phyloP scores from a whole-genome alignment of 2,113 vertebrate species.

The Shinisaurus crocodilurus region DNA sequence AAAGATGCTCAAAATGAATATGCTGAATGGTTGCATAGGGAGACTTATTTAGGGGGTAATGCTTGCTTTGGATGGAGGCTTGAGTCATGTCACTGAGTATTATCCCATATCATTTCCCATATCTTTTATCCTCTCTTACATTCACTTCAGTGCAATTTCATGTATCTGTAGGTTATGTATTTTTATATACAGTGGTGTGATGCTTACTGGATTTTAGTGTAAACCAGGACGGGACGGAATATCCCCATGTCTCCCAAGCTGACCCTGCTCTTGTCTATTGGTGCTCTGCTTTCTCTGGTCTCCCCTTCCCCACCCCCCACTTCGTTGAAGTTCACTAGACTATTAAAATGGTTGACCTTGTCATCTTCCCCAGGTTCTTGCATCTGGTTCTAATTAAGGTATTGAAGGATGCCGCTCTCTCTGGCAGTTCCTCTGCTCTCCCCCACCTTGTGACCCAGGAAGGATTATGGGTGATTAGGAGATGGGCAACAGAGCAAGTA shows the following conservation, averaged over 20 bases:
- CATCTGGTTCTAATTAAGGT: conserved; percentile 83
- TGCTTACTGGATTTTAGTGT: background rate
- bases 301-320: background rate
- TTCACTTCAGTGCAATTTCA: fast-evolving
- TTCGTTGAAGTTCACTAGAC: conserved; percentile 50
- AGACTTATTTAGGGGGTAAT: fast-evolving
- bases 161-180: background rate
- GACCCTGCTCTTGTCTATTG: fast-evolving
- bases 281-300: background rate
- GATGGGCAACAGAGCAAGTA: conserved; percentile 52
- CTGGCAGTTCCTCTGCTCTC: conserved; percentile 50
- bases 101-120: background rate
- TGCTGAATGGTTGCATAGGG: background rate
- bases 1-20: background rate
- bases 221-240: background rate
- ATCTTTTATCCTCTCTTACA: background rate
- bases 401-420: conserved; percentile 70
- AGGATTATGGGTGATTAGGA: conserved; percentile 77
- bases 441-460: conserved; percentile 73
- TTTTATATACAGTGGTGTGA: background rate
- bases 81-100: fast-evolving
- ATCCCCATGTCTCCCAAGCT: fast-evolving
- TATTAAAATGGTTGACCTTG: conserved; percentile 48
- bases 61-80: fast-evolving
- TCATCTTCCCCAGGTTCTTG: conserved; percentile 71